These are phyloP conservation scores for Cryptus viduatorius DNA, from an alignment of 2,888 invertebrate species.

Conservation along the genomic window DNA sequence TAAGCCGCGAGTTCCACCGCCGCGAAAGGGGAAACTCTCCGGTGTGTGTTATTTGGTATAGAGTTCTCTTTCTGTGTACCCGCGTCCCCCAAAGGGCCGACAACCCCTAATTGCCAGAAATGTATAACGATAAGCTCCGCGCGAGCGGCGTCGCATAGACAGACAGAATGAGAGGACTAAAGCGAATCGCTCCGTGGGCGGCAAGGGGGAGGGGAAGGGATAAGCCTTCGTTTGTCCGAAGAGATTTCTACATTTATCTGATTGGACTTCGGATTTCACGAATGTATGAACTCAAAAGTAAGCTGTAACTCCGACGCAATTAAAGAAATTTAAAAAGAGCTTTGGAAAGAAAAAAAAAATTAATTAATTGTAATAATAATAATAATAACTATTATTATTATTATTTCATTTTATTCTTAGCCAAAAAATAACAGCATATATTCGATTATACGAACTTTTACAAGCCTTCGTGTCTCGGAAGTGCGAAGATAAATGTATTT, in stretches of 20 bases:
- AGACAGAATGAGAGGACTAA: constrained; percentile 2
- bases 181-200: background rate
- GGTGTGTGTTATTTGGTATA: background rate
- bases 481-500: background rate
- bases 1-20: background rate
- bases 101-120: constrained; percentile 32
- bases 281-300: background rate
- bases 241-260: constrained; percentile 3
- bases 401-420: too few relatives aligned
- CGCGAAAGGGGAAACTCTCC: background rate
- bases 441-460: background rate
- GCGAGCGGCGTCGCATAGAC: background rate
- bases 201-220: background rate
- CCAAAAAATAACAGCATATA: too few relatives aligned
- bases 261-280: background rate
- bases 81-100: background rate
- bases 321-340: background rate
- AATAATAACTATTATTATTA: too few relatives aligned
- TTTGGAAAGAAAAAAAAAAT: background rate
- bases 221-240: constrained; percentile 11
- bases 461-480: background rate
- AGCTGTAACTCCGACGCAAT: background rate
- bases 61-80: background rate
- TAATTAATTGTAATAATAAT: too few relatives aligned
- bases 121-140: constrained; percentile 15